These are phyloP conservation scores for Muntiacus reevesi DNA, from an alignment of 2,113 vertebrate genomes.

Conservation along the genomic window DNA sequence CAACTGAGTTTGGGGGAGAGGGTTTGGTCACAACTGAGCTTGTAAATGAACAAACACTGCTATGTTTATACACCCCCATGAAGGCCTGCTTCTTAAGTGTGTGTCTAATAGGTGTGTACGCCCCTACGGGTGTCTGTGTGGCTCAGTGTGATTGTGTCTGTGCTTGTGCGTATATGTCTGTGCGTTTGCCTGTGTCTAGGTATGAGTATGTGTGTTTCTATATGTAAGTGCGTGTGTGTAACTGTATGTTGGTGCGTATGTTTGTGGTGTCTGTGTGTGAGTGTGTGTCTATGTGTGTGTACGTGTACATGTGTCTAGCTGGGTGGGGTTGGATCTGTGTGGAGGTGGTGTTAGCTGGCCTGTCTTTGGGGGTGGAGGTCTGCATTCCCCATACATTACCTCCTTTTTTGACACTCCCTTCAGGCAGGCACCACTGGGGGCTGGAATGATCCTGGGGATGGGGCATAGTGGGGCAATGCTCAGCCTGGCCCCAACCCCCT, in stretches of 20 bases:
- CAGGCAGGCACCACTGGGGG: not conserved
- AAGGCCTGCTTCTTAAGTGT: not conserved
- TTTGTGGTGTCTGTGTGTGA: not conserved
- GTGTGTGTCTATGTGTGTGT: not conserved
- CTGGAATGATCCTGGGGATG: not conserved
- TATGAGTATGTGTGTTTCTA: not conserved
- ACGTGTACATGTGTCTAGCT: not conserved
- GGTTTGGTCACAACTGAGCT: rapidly evolving
- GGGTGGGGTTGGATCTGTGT: not conserved
- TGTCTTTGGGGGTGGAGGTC: not conserved
- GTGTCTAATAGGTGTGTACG: not conserved
- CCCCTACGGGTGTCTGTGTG: rapidly evolving
- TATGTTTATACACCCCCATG: rapidly evolving
- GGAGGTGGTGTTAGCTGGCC: not conserved
- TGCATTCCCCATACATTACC: not conserved
- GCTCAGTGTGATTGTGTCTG: not conserved
- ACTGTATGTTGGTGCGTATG: not conserved
- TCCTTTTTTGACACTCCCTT: not conserved
- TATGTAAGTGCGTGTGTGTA: not conserved
- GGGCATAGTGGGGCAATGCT: not conserved
- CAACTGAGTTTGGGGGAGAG: not conserved
- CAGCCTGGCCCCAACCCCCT: not conserved
- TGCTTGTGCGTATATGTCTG: not conserved
- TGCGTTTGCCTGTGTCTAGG: not conserved
- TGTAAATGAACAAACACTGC: not conserved